Evolutionary conservation across 2,888 invertebrate genomes (phyloP).

Genomic region (Chironomus riparius): DNA sequence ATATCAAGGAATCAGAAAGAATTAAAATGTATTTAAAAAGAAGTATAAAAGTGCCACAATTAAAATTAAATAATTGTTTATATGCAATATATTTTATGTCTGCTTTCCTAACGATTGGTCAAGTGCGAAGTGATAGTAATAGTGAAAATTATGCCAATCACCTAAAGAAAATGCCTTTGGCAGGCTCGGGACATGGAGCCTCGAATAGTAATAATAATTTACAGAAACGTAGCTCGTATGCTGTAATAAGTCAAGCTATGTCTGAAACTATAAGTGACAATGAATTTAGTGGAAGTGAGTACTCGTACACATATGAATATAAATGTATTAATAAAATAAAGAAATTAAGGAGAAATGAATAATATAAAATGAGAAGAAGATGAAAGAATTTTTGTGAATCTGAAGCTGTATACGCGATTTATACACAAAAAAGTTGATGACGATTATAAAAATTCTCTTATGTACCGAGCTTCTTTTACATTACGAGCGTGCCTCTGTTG

Average conservation of each 20-base stretch:
- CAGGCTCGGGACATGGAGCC: conserved; percentile 18
- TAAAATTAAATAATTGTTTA: conserved; percentile 33
- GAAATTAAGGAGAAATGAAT: background rate
- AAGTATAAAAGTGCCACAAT: conserved; percentile 21
- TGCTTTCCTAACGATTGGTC: background rate
- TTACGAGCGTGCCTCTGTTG: no score
- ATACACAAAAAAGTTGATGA: no score
- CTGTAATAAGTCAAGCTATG: conserved; percentile 48
- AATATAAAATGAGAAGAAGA: background rate
- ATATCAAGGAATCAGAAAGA: background rate
- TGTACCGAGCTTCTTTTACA: no score
- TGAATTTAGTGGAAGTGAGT: conserved; percentile 48
- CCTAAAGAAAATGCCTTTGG: conserved; percentile 28
- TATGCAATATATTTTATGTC: conserved; percentile 29
- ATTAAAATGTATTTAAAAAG: conserved; percentile 14
- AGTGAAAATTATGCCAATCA: background rate
- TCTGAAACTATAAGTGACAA: conserved; percentile 48
- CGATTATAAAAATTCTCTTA: no score
- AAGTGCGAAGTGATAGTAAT: background rate
- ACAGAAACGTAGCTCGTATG: conserved; percentile 41
- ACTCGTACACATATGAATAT: conserved; percentile 14
- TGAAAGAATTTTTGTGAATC: background rate
- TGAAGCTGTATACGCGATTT: background rate
- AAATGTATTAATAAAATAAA: background rate
- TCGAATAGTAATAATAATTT: conserved; percentile 27